Base-by-base conservation (phyloP, 2,888 invertebrate species). In the Anoncus sp. region DNA sequence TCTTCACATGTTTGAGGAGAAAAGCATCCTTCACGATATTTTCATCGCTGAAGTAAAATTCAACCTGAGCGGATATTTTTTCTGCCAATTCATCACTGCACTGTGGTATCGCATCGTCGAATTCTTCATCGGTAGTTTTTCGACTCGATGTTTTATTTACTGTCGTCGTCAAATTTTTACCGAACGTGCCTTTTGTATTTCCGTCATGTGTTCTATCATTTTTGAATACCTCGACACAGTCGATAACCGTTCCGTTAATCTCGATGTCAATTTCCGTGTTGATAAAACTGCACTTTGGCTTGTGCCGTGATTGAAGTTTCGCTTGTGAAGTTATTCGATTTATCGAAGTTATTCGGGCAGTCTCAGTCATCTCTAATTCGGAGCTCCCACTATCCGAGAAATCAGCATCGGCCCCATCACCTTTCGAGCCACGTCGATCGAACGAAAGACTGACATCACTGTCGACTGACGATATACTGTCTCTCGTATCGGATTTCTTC, bases 1-100 rank as follows among this genome's bases (percentile, higher is more conserved):
- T 94, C 72, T 97, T 95, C 22, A 98, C 98, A 90, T 98, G 98
- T 90, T 99, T 99, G 80, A 98, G 92, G 55, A 99, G 93, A 91
- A 99, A 99, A 14, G 98, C 98, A 90, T 99, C 98, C 90, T 98
- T 98, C 3, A 97, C 95, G 83, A 99, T 97, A 90, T 98, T 98
- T 63, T 97, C 97, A 89, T 99, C 98, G 78, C 98, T 97, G 92
- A 99, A 98, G 92, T 98, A 98, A 90, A 96, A 98, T 92, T 99
- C 98, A 24, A 98, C 98, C 90, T 97, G 97, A 57, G 95, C 94
- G 62, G 96, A 94, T 84, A 98, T 97, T 85, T 96, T 94, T 79
- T 95, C 94, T 12, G 96, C 94, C 38, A 97, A 91, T 83, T 97
- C 97, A 4, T 96, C 96, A 82, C 94, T 95, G 55, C 79, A 76